phyloP scores from a whole-genome alignment of 2,113 vertebrate genomes.

The Trochalopteron elliotii region DNA sequence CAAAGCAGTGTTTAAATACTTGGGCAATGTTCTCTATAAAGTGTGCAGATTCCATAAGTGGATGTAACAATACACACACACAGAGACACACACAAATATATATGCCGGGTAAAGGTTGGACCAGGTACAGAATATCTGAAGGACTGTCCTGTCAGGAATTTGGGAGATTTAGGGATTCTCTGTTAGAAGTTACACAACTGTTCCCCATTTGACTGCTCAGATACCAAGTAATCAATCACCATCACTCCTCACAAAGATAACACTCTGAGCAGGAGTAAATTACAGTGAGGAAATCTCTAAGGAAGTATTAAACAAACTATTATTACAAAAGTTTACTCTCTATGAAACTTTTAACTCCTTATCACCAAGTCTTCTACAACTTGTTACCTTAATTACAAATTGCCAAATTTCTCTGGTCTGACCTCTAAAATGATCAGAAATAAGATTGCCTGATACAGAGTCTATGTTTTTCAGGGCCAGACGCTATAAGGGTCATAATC shows the following conservation, averaged over 20 bases:
- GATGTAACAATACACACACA: background rate
- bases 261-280: background rate
- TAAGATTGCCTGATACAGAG: background rate
- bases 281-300: conserved; percentile 1
- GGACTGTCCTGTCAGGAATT: background rate
- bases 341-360: background rate
- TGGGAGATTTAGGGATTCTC: background rate
- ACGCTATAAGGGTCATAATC: background rate
- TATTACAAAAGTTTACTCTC: conserved; percentile 16
- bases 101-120: background rate
- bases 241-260: background rate
- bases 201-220: background rate
- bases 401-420: background rate
- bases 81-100: no score
- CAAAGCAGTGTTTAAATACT: background rate
- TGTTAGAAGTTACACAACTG: background rate
- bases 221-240: conserved; percentile 2
- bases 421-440: background rate
- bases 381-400: background rate
- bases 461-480: background rate
- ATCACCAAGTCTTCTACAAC: background rate
- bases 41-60: background rate
- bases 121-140: background rate
- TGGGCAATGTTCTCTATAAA: background rate
- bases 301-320: conserved; percentile 12